phyloP scores from a whole-genome alignment of 1,140 invertebrate genomes.

The Lepidurus arcticus region DNA sequence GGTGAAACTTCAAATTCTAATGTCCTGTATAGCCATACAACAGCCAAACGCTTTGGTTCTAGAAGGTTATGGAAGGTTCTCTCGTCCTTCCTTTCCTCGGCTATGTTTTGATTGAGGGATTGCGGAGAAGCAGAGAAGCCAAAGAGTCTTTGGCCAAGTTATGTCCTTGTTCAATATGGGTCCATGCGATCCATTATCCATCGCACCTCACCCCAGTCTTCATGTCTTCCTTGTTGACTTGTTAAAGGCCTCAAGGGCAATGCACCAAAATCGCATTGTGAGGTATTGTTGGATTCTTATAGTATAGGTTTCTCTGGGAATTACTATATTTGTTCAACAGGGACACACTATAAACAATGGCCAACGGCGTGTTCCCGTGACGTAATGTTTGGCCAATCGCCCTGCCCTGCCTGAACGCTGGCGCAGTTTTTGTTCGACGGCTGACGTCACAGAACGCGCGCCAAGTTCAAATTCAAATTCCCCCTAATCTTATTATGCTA shows the following conservation, averaged over 20 bases:
- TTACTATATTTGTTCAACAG: too few species aligned
- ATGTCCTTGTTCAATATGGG: neutral
- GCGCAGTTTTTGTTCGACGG: too few species aligned
- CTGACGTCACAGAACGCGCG: too few species aligned
- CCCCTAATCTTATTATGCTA: too few species aligned
- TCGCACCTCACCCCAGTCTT: neutral
- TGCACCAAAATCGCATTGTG: too few species aligned
- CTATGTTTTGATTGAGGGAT: neutral
- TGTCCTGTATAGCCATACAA: neutral
- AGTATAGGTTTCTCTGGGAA: too few species aligned
- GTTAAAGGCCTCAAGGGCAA: neutral
- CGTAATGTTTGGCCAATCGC: too few species aligned
- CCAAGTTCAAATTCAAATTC: too few species aligned
- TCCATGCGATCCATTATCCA: neutral
- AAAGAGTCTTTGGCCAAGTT: neutral
- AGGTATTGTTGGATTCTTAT: too few species aligned
- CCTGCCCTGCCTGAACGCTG: too few species aligned
- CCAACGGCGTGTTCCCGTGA: too few species aligned
- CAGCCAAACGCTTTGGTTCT: neutral
- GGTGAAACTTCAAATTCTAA: neutral
- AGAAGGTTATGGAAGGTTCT: neutral
- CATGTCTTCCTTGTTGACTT: neutral
- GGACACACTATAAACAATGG: too few species aligned
- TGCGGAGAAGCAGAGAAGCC: neutral
- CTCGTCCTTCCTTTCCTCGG: neutral